These are phyloP conservation scores for Esox niger DNA, from an alignment of 2,113 vertebrate genomes.

Conservation along the genomic window DNA sequence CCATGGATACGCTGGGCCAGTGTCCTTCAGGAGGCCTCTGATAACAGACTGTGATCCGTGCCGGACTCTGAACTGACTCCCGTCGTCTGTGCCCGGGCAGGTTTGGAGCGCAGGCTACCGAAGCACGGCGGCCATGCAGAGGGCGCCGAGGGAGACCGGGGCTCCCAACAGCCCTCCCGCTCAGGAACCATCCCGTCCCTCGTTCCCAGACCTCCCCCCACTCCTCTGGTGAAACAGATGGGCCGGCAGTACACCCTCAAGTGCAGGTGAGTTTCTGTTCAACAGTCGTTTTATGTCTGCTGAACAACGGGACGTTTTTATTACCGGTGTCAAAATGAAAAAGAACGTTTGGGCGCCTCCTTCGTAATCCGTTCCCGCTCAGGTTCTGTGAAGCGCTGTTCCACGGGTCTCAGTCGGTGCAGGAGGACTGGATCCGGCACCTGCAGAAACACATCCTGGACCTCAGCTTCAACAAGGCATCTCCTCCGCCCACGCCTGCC, in stretches of 20 bases:
- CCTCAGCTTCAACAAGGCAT: slow-evolving; percentile 84
- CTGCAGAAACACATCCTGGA: slow-evolving; percentile 92
- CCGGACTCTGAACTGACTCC: not conserved
- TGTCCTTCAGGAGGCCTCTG: too few relatives aligned
- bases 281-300: not conserved
- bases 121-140: slow-evolving; percentile 59
- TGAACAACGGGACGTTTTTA: not conserved
- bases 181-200: slow-evolving; percentile 83
- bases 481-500: slow-evolving; percentile 53
- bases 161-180: slow-evolving; percentile 74
- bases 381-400: slow-evolving; percentile 96
- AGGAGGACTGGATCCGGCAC: slow-evolving; percentile 91
- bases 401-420: slow-evolving; percentile 88
- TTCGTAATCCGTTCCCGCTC: not conserved
- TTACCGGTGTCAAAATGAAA: too few relatives aligned
- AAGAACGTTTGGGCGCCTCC: not conserved
- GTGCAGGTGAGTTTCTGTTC: slow-evolving; percentile 79
- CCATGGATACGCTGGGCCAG: not conserved
- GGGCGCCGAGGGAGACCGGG: slow-evolving; percentile 57
- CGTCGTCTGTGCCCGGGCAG: slow-evolving; percentile 61
- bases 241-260: slow-evolving; percentile 92
- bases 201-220: slow-evolving; percentile 86
- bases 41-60: not conserved
- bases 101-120: slow-evolving; percentile 73
- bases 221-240: slow-evolving; percentile 87